Evolutionary conservation across 2,113 vertebrate genomes (phyloP), one percentile per base, ranked within the genome.

Genomic region (Suricata suricatta): DNA sequence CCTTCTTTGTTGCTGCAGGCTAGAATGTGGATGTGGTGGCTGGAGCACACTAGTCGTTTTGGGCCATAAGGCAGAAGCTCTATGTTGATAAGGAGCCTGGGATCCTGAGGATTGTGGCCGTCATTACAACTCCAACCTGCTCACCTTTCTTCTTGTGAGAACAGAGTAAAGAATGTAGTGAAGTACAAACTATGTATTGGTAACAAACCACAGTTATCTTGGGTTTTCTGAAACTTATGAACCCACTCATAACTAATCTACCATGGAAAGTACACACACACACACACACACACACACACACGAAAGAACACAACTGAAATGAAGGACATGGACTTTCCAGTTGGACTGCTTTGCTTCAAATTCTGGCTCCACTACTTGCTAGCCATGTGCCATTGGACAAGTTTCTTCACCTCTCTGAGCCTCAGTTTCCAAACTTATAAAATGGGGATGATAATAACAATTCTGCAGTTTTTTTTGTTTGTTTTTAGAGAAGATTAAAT

Each of bases 201-300:
- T 93, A 74, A 41, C 7, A 41, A 89, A 66, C 5, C 29, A 74
- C 35, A 66, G 7, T 83, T 86, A 90, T 81, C 87, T 81, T n/a
- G 25, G 23, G 16, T 82, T 93, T 93, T 88, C 52, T 92, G 81
- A 95, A 94, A 50, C 16, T 16, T 90, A 92, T 60, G 79, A 94
- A 33, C 1, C 12, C 35, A 29, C 93, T 90, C 44, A 35, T 80
- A 80, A 19, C 17, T 50, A 66, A 77, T 77, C 69, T 64, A 88
- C 33, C 4, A 33, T 8, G 35, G 60, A 82, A 71, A 35, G 8
- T 69, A 64, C 63, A 69, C 27, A 93, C 25, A 88, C 11, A 72
- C 7, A 64, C 72, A 68, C 57, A 85, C 7, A n/a, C 54, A 88
- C 57, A 38, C 13, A 19, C 21, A 13, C 60, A 41, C 23, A 44